Percentiles rank a stretch among this genome's conserved stretches.
Conservation (phyloP, 2,888 invertebrate genomes). For the Dynastes maya region DNA sequence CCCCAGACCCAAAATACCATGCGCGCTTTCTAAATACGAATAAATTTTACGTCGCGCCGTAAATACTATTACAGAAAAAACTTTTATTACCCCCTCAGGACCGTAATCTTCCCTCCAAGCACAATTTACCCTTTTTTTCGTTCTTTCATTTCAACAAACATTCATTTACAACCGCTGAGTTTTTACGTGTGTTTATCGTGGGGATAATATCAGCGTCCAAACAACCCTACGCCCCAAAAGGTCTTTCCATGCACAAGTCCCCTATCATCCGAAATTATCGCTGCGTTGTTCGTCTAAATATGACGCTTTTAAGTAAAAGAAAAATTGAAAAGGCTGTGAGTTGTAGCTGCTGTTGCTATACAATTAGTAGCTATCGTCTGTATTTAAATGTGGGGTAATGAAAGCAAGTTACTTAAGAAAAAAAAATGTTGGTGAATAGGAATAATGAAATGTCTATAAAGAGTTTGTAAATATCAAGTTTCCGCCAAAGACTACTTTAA, state of each 20-base stretch:
- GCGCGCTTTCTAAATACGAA: too few relatives aligned
- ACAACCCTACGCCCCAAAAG: background rate
- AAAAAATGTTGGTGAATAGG: too few relatives aligned
- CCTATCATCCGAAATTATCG: slow-evolving; percentile 13
- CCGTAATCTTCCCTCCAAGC: background rate
- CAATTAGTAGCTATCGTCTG: too few relatives aligned
- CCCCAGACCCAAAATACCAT: too few relatives aligned
- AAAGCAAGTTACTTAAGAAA: too few relatives aligned
- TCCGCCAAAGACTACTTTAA: too few relatives aligned
- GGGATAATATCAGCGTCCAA: slow-evolving; percentile 21
- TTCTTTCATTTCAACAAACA: slow-evolving; percentile 25
- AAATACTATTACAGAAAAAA: background rate
- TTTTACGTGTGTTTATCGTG: slow-evolving; percentile 31
- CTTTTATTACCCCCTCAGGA: background rate
- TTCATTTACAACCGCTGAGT: slow-evolving; percentile 15
- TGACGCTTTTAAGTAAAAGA: slow-evolving; percentile 4
- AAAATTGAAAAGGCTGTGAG: background rate
- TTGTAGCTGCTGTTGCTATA: too few relatives aligned
- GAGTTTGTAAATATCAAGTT: too few relatives aligned
- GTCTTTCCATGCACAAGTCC: background rate
- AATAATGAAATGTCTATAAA: too few relatives aligned
- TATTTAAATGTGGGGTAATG: too few relatives aligned
- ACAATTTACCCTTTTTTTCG: background rate
- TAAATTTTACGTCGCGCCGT: too few relatives aligned
- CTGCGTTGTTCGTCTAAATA: slow-evolving; percentile 14